Base-by-base conservation (phyloP, 2,888 invertebrate genomes). In the Morpho helenor region DNA sequence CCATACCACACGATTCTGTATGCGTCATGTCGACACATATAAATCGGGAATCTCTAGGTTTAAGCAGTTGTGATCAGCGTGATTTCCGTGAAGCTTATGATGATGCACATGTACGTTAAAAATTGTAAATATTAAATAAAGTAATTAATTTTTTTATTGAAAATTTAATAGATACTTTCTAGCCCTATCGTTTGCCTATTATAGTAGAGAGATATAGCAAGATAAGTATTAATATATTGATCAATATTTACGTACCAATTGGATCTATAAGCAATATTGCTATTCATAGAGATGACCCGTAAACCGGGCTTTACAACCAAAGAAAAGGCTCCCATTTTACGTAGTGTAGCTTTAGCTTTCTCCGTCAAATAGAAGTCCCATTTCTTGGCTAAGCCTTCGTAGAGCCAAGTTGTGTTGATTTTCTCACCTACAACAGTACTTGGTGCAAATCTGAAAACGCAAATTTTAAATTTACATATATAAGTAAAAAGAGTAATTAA, bases 281-380 rank as follows among this genome's bases (percentile, higher is more conserved):
- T 96, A 73, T 98, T 97, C 1, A 97, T 72, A 0, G 94, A 94
- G 62, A 98, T 93, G 7, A 96, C 91, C 64, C 96, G 89, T 61
- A 97, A 91, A 0, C 96, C 96, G 2, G 93, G 91, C 56, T 86
- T 91, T 0, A 95, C 91, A 0, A 92, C 79, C 10, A 93, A 84
- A 0, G 96, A 94, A 79, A 96, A 98, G 69, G 93, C 98, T 8
- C 97, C 98, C 39, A 95, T 95, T 49, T 91, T 83, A 9, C 87
- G 75, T 48, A 96, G 84, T 0, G 94, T 93, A 8, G 71, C 76
- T 63, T 90, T 84, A 0, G 95, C 93, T 2, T 92, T 92, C 47
- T 91, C 86, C 0, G 95, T 93, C 65, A 98, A 80, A 93, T 95
- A 96, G 10, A 80, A 75, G n/a, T 78, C 82, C 96, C 97, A 97